Evolutionary conservation across 2,113 vertebrate genomes (phyloP).

Genomic region (Pantherophis guttatus): DNA sequence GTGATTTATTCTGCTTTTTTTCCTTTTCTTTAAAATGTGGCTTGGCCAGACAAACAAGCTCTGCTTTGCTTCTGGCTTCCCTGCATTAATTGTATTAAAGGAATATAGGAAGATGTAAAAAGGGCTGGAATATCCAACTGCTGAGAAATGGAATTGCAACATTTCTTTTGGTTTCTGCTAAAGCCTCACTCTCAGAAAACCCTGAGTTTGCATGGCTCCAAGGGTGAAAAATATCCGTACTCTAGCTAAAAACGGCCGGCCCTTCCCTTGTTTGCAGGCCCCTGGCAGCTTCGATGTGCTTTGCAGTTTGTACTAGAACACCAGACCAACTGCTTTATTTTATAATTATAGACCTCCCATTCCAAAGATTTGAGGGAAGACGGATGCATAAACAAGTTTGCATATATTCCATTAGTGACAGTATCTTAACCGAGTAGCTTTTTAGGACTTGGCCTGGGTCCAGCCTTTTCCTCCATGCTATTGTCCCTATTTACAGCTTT

Average conservation of each 20-base stretch:
- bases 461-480: conserved; percentile 50
- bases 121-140: background rate
- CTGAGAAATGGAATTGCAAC: background rate
- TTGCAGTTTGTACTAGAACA: conserved; percentile 5
- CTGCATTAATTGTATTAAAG: background rate
- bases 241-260: background rate
- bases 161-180: background rate
- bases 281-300: background rate
- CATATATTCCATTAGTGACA: conserved; percentile 49
- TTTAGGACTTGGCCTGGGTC: conserved; percentile 55
- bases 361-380: conserved; percentile 39
- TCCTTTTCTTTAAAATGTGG: conserved; percentile 45
- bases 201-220: background rate
- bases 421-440: conserved; percentile 51
- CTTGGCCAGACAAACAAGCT: conserved; percentile 22
- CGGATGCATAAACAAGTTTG: conserved; percentile 44
- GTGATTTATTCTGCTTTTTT: conserved; percentile 34
- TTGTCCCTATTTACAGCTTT: conserved; percentile 74
- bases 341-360: conserved; percentile 28
- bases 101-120: conserved; percentile 4
- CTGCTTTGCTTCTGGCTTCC: conserved; percentile 29
- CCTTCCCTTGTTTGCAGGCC: background rate
- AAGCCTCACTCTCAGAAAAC: background rate
- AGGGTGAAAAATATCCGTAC: background rate
- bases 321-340: conserved; percentile 18